A percentile compares a stretch with the other conserved stretches of the same genome.
phyloP scores from a whole-genome alignment of 2,797 vertebrate species.

The Naso thynnoides region DNA sequence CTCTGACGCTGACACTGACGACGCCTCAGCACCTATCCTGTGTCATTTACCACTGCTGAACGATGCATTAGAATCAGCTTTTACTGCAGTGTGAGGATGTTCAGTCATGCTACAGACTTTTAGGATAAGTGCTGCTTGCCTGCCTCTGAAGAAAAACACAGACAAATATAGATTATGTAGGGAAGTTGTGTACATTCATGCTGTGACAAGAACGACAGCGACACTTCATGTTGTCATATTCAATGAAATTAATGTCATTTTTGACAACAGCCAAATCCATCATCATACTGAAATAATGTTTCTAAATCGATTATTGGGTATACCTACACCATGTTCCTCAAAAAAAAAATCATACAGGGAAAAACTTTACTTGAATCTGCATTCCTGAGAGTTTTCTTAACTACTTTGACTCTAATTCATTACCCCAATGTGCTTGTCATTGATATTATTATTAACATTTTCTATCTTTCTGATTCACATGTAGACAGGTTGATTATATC shows the following conservation, averaged over 20 bases:
- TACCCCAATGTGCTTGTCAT: background rate
- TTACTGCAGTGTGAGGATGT: background rate
- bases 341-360: too few species aligned
- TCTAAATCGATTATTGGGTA: background rate
- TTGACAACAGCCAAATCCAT: background rate
- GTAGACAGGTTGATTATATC: background rate
- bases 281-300: background rate
- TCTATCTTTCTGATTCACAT: background rate
- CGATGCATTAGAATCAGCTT: background rate
- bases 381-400: background rate
- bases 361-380: too few species aligned
- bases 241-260: background rate
- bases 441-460: background rate
- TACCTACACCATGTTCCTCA: background rate
- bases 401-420: background rate
- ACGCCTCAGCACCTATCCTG: background rate
- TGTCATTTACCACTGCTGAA: too few species aligned
- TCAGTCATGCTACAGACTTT: background rate
- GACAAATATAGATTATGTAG: too few species aligned
- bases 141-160: too few species aligned
- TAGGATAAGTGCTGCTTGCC: too few species aligned
- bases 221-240: background rate
- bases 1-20: background rate
- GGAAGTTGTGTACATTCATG: background rate
- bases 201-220: background rate